These are phyloP conservation scores for Apus apus DNA, from an alignment of 2,113 vertebrate species.

Conservation along the genomic window DNA sequence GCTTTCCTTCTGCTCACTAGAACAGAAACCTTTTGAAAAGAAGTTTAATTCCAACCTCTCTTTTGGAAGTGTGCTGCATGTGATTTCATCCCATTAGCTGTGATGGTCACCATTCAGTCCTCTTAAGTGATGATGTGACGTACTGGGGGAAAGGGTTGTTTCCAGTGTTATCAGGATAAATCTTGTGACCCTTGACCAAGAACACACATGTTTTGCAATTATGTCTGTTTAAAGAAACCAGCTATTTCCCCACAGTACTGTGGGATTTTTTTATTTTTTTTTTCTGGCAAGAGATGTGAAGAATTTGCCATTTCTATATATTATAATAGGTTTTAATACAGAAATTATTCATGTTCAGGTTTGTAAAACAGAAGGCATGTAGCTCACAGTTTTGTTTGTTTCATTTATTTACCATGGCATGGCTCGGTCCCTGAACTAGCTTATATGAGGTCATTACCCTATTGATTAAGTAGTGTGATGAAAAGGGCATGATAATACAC, in stretches of 20 bases:
- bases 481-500: constrained; percentile 74
- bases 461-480: constrained; percentile 82
- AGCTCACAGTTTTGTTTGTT: constrained; percentile 51
- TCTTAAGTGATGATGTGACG: constrained; percentile 44
- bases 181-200: constrained; percentile 50
- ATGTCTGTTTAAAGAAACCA: constrained; percentile 44
- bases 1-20: constrained; percentile 47
- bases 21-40: constrained; percentile 27
- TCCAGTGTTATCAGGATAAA: constrained; percentile 50
- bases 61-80: constrained; percentile 6
- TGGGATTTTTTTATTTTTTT: neutral
- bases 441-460: constrained; percentile 72
- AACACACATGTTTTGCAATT: constrained; percentile 37
- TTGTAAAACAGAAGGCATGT: constrained; percentile 24
- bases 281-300: constrained; percentile 37
- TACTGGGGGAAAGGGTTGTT: constrained; percentile 39
- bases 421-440: constrained; percentile 62
- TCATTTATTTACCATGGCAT: constrained; percentile 69
- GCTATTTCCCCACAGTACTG: neutral
- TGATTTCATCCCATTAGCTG: constrained; percentile 47
- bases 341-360: neutral
- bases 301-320: constrained; percentile 7
- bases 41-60: neutral
- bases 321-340: constrained; percentile 41
- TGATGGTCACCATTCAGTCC: constrained; percentile 58